These are phyloP conservation scores for Gephyroberyx darwinii DNA, from an alignment of 2,797 vertebrate species.

Conservation along the genomic window DNA sequence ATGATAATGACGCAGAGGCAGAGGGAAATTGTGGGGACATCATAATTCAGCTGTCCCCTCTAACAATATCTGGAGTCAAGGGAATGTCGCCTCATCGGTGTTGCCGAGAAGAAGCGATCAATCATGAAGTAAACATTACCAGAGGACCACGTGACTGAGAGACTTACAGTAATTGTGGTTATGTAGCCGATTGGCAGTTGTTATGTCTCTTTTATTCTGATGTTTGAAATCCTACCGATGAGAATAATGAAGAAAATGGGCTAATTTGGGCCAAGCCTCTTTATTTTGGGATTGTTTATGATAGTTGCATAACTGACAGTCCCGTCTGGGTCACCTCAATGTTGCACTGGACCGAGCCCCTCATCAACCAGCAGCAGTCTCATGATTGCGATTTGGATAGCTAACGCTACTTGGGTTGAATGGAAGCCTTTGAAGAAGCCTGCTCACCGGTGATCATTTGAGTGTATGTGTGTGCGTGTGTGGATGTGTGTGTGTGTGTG, in stretches of 20 bases:
- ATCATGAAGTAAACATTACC: background rate
- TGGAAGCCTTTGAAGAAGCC: constrained; percentile 42
- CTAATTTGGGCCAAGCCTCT: constrained; percentile 31
- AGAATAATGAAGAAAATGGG: constrained; percentile 2
- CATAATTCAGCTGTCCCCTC: constrained; percentile 50
- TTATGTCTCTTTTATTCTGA: background rate
- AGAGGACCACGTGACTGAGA: background rate
- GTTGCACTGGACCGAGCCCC: constrained; percentile 33
- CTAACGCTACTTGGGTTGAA: constrained; percentile 33
- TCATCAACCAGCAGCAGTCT: constrained; percentile 39
- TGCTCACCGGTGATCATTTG: constrained; percentile 23
- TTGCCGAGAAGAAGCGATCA: background rate
- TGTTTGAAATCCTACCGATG: background rate
- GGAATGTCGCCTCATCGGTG: background rate
- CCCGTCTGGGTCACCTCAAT: constrained; percentile 30
- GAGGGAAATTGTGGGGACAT: constrained; percentile 50
- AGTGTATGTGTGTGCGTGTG: background rate
- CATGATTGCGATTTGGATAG: constrained; percentile 47
- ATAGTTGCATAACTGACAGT: constrained; percentile 38
- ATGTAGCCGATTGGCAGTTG: background rate
- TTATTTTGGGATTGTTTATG: constrained; percentile 22
- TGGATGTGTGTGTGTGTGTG: background rate
- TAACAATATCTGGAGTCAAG: constrained; percentile 50
- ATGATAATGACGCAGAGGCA: constrained; percentile 47
- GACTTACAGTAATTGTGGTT: background rate